Conservation (phyloP, 1,140 invertebrate genomes). For the Trialeurodes vaporariorum region DNA sequence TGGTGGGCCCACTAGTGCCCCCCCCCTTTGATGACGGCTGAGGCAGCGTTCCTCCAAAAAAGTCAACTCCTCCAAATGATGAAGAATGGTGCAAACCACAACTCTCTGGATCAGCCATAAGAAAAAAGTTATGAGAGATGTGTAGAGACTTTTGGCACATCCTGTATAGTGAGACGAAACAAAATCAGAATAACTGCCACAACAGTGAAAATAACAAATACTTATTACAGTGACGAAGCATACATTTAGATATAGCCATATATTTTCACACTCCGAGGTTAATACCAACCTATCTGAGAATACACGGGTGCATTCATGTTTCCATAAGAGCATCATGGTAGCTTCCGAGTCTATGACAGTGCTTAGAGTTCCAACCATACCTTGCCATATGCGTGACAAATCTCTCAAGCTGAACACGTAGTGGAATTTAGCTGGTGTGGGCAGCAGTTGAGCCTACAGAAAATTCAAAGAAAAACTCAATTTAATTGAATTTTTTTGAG, state of each 20-base stretch:
- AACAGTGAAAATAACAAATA: background rate
- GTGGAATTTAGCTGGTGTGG: constrained; percentile 93
- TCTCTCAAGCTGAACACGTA: constrained; percentile 93
- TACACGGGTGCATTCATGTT: constrained; percentile 84
- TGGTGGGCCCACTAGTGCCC: too few species aligned
- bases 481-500: too few species aligned
- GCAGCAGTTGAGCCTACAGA: constrained; percentile 61
- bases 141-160: background rate
- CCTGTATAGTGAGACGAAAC: background rate
- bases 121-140: too few species aligned
- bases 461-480: too few species aligned
- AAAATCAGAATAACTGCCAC: too few species aligned
- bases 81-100: too few species aligned
- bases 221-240: background rate
- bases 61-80: too few species aligned
- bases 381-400: constrained; percentile 91
- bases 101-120: too few species aligned
- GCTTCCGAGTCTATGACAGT: constrained; percentile 72
- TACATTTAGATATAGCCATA: background rate
- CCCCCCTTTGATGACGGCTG: too few species aligned
- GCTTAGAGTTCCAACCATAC: constrained; percentile 83
- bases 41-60: too few species aligned
- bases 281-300: constrained; percentile 62
- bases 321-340: constrained; percentile 80
- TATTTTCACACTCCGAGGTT: background rate